phyloP scores from a whole-genome alignment of 2,888 invertebrate species.

The Netelia inedita region DNA sequence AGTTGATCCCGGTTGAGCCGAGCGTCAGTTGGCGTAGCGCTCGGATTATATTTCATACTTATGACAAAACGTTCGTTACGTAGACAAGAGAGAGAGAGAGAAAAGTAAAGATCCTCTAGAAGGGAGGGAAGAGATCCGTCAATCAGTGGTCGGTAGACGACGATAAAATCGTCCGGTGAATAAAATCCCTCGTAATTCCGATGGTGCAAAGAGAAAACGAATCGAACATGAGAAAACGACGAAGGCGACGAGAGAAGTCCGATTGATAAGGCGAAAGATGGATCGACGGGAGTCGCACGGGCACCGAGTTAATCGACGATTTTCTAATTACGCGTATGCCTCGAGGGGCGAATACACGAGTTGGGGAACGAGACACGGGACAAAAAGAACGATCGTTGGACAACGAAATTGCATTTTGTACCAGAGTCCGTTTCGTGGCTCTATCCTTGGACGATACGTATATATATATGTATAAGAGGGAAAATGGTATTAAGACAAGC shows the following conservation, averaged over 20 bases:
- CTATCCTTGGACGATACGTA: constrained; percentile 30
- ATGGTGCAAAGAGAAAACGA: neutral
- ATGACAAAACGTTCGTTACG: constrained; percentile 29
- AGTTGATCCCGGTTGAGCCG: constrained; percentile 83
- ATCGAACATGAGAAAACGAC: neutral
- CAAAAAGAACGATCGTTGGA: constrained; percentile 54
- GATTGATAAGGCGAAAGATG: constrained; percentile 67
- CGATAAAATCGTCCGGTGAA: neutral
- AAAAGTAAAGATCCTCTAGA: constrained; percentile 34
- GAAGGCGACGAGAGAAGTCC: constrained; percentile 13
- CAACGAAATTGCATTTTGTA: constrained; percentile 78
- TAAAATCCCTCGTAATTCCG: constrained; percentile 45
- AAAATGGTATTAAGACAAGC: constrained; percentile 82
- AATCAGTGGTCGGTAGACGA: constrained; percentile 48
- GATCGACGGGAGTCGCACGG: constrained; percentile 46
- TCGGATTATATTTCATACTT: constrained; percentile 60
- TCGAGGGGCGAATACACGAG: constrained; percentile 20
- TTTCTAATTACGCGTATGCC: constrained; percentile 64
- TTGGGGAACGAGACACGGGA: constrained; percentile 58
- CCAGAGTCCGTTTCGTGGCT: constrained; percentile 15
- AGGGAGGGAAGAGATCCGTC: constrained; percentile 46
- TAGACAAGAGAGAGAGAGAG: neutral
- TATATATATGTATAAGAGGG: constrained; percentile 73
- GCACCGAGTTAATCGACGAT: constrained; percentile 65
- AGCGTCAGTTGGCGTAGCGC: constrained; percentile 73